phyloP scores from a whole-genome alignment of 2,113 vertebrate genomes.

The Casuarius casuarius region DNA sequence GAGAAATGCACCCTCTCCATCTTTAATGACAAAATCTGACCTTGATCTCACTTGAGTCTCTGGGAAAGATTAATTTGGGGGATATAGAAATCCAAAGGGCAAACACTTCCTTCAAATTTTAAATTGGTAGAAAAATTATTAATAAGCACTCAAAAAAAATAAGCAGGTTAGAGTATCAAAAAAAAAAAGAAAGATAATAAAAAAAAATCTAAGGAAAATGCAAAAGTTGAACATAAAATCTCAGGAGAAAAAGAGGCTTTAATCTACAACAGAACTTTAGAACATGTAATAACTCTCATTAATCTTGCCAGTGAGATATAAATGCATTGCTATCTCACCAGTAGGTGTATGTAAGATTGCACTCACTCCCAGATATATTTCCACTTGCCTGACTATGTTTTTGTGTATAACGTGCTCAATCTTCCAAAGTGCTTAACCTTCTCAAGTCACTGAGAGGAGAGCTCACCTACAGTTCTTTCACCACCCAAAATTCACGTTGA shows the following conservation, averaged over 20 bases:
- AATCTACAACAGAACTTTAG: not conserved
- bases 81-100: not conserved
- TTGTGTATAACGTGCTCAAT: not conserved
- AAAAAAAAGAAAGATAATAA: not conserved
- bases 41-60: not conserved
- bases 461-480: not conserved
- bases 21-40: not conserved
- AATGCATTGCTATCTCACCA: not conserved
- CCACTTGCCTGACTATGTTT: not conserved
- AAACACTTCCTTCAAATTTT: not conserved
- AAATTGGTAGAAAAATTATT: not conserved
- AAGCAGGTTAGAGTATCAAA: not conserved
- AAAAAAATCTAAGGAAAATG: not conserved
- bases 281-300: not conserved
- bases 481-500: not conserved
- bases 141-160: not conserved
- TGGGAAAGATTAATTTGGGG: slow-evolving; percentile 7
- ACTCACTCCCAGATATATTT: not conserved
- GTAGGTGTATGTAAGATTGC: not conserved
- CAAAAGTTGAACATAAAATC: not conserved
- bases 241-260: not conserved
- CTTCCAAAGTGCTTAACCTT: not conserved
- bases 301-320: not conserved
- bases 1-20: not conserved
- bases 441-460: not conserved